Percentiles rank a stretch among this genome's conserved stretches.
These are phyloP conservation scores for Lethenteron reissneri DNA, from an alignment of 2,113 vertebrate genomes.

Conservation along the genomic window DNA sequence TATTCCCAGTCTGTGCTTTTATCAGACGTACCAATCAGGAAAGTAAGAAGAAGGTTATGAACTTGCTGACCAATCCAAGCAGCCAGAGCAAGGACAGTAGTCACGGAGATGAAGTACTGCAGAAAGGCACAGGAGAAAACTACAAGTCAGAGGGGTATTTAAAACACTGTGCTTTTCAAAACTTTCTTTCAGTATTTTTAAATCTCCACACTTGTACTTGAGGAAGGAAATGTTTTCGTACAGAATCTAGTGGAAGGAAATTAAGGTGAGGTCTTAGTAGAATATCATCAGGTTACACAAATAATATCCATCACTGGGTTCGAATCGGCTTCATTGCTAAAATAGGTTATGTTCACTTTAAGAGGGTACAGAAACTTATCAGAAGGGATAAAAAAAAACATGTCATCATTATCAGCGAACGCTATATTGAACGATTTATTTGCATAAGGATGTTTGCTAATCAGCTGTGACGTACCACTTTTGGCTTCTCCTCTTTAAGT, in stretches of 20 bases:
- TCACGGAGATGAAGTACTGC: slow-evolving; percentile 78
- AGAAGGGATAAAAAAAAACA: not conserved
- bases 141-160: not conserved
- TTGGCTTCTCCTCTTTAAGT: slow-evolving; percentile 85
- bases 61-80: slow-evolving; percentile 96
- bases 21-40: slow-evolving; percentile 56
- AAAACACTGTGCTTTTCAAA: not conserved
- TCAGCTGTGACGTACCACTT: slow-evolving; percentile 40
- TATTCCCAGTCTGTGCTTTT: not conserved
- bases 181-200: not conserved
- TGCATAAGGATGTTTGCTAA: not conserved
- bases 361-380: not conserved
- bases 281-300: no score
- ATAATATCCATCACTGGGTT: no score
- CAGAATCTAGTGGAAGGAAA: not conserved
- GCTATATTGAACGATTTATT: not conserved
- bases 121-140: slow-evolving; percentile 7
- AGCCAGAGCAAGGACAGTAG: slow-evolving; percentile 43
- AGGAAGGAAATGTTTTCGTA: not conserved
- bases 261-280: not conserved
- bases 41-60: slow-evolving; percentile 88
- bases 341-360: no score
- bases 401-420: not conserved
- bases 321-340: no score
- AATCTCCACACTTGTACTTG: not conserved